A percentile compares a stretch with the other conserved stretches of the same genome.
phyloP scores from a whole-genome alignment of 2,888 invertebrate species.

The Drosophila testacea region DNA sequence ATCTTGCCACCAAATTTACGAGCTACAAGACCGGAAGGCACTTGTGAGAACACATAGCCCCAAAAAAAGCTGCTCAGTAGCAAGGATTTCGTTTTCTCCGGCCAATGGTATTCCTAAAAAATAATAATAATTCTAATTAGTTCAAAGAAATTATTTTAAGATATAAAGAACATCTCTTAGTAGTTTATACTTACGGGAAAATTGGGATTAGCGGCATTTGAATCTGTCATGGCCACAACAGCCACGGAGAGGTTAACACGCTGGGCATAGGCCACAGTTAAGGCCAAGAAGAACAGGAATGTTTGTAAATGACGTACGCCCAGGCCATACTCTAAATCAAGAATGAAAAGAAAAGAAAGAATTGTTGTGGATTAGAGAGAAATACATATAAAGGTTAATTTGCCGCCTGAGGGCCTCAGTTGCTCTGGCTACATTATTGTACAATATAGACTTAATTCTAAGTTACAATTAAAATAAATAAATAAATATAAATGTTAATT shows the following conservation, averaged over 20 bases:
- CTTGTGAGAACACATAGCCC: slow-evolving; percentile 88
- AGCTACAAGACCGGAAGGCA: slow-evolving; percentile 90
- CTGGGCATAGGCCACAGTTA: slow-evolving; percentile 88
- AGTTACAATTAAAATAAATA: neutral
- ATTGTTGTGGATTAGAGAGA: slow-evolving; percentile 22
- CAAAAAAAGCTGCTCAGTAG: slow-evolving; percentile 89
- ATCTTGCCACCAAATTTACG: slow-evolving; percentile 90
- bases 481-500: neutral
- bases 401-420: too few species aligned
- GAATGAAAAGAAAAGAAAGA: slow-evolving; percentile 8
- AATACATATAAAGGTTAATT: neutral
- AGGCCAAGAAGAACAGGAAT: slow-evolving; percentile 87
- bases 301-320: slow-evolving; percentile 89
- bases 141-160: too few species aligned
- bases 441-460: too few species aligned
- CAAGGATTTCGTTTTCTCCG: slow-evolving; percentile 86
- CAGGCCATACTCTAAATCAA: slow-evolving; percentile 68
- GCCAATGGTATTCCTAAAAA: slow-evolving; percentile 87
- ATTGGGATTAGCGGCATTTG: slow-evolving; percentile 76
- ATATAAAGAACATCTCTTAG: too few species aligned
- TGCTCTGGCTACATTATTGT: too few species aligned
- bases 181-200: slow-evolving; percentile 75
- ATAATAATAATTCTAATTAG: neutral
- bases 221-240: slow-evolving; percentile 90
- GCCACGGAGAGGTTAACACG: slow-evolving; percentile 90